Conservation (phyloP, 2,888 invertebrate genomes). For the Conistra vaccinii region DNA sequence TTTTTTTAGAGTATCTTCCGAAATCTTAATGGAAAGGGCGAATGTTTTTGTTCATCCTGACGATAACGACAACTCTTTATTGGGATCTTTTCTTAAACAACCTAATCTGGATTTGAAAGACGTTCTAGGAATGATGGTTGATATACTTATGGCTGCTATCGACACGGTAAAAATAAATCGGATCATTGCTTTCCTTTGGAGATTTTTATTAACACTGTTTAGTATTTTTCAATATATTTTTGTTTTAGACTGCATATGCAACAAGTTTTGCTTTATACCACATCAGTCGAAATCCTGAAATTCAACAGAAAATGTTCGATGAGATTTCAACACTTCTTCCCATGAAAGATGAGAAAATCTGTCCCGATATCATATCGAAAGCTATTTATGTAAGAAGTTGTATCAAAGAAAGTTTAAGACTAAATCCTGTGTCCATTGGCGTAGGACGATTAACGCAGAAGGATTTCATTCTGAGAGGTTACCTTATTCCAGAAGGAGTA, state of each 20-base stretch:
- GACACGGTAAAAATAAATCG: slow-evolving; percentile 93
- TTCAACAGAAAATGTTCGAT: slow-evolving; percentile 92
- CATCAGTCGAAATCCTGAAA: slow-evolving; percentile 92
- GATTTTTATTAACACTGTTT: neutral
- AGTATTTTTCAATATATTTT: slow-evolving; percentile 9
- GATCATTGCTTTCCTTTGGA: neutral
- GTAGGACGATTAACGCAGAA: slow-evolving; percentile 94
- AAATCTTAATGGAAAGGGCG: slow-evolving; percentile 91
- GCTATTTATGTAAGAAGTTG: slow-evolving; percentile 94
- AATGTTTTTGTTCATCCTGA: slow-evolving; percentile 83
- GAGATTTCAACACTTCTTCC: slow-evolving; percentile 92
- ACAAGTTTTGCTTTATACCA: slow-evolving; percentile 95
- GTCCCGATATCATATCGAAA: slow-evolving; percentile 90
- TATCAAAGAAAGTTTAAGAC: slow-evolving; percentile 95
- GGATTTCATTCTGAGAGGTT: slow-evolving; percentile 93
- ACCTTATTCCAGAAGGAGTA: slow-evolving; percentile 94
- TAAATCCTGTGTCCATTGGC: slow-evolving; percentile 96
- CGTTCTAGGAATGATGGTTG: slow-evolving; percentile 95
- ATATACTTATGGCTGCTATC: slow-evolving; percentile 96
- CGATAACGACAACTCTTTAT: slow-evolving; percentile 86
- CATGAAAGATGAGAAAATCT: slow-evolving; percentile 86
- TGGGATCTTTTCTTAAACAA: slow-evolving; percentile 93
- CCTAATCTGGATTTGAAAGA: slow-evolving; percentile 94
- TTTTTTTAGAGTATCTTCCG: slow-evolving; percentile 90
- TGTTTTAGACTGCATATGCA: slow-evolving; percentile 93